Percentiles rank a stretch among this genome's conserved stretches.
These are phyloP conservation scores for Oostethus manadensis DNA, from an alignment of 2,113 vertebrate genomes.

Conservation along the genomic window DNA sequence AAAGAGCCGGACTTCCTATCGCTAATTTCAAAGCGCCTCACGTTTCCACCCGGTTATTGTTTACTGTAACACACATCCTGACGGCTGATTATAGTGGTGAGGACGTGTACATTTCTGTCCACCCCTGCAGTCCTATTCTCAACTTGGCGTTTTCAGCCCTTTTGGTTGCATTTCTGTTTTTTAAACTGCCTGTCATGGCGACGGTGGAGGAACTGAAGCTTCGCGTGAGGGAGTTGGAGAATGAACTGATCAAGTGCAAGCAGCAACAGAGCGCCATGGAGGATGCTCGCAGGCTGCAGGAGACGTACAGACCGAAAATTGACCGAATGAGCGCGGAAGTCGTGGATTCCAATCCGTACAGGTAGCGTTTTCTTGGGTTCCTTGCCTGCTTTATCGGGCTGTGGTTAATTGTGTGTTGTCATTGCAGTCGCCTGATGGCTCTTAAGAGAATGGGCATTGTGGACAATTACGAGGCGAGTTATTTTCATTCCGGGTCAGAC, in stretches of 20 bases:
- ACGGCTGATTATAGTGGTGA: conserved; percentile 48
- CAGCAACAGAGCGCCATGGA: conserved; percentile 43
- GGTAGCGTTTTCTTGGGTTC: conserved; percentile 65
- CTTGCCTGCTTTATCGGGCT: neutral
- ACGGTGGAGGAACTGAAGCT: conserved; percentile 78
- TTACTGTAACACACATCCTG: conserved; percentile 32
- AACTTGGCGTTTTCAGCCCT: too few species aligned
- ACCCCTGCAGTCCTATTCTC: neutral
- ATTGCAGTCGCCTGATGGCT: conserved; percentile 89
- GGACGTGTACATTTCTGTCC: conserved; percentile 62
- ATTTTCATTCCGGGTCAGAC: neutral
- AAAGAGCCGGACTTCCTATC: too few species aligned
- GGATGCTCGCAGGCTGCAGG: conserved; percentile 42
- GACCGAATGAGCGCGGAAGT: conserved; percentile 88
- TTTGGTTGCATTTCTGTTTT: neutral
- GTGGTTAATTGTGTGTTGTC: conserved; percentile 53
- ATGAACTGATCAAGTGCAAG: conserved; percentile 77
- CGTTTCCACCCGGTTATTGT: conserved; percentile 49
- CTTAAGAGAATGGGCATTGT: conserved; percentile 98
- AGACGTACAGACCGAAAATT: conserved; percentile 73
- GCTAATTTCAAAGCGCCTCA: too few species aligned
- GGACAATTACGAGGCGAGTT: conserved; percentile 88
- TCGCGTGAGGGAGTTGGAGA: conserved; percentile 80
- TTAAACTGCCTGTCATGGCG: conserved; percentile 45
- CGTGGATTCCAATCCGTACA: conserved; percentile 93